These are phyloP conservation scores for Diarsia brunnea DNA, from an alignment of 2,888 invertebrate species.

Conservation along the genomic window DNA sequence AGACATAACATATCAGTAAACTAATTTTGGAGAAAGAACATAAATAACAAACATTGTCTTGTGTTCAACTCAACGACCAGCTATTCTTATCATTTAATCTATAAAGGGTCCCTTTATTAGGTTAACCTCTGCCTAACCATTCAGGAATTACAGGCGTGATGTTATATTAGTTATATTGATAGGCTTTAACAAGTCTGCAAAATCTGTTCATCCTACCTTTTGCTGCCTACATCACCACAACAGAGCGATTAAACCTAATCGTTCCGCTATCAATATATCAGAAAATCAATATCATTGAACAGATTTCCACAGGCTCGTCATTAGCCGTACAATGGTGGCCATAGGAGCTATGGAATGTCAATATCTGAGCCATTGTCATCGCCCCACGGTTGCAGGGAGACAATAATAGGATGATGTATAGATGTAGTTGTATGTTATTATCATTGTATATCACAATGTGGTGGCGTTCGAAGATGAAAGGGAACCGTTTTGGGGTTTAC, in stretches of 20 bases:
- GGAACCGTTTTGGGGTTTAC: conserved; percentile 20
- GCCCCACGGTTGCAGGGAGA: conserved; percentile 66
- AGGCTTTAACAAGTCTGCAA: neutral
- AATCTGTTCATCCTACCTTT: neutral
- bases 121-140: too few species aligned
- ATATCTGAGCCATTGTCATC: conserved; percentile 83
- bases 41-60: too few species aligned
- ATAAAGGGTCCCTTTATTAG: too few species aligned
- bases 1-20: too few species aligned
- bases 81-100: too few species aligned
- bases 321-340: conserved; percentile 84
- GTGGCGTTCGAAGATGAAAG: conserved; percentile 19
- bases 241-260: conserved; percentile 49
- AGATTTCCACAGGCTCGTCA: conserved; percentile 86
- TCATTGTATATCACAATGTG: conserved; percentile 11
- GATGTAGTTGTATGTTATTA: conserved; percentile 16
- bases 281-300: conserved; percentile 76
- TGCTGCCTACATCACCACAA: conserved; percentile 1
- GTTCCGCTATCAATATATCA: conserved; percentile 62
- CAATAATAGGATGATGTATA: conserved; percentile 71
- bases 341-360: conserved; percentile 84
- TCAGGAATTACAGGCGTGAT: too few species aligned
- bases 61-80: too few species aligned
- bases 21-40: too few species aligned
- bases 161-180: neutral